Evolutionary conservation across 2,113 vertebrate genomes (phyloP).

Genomic region (Chamaea fasciata): DNA sequence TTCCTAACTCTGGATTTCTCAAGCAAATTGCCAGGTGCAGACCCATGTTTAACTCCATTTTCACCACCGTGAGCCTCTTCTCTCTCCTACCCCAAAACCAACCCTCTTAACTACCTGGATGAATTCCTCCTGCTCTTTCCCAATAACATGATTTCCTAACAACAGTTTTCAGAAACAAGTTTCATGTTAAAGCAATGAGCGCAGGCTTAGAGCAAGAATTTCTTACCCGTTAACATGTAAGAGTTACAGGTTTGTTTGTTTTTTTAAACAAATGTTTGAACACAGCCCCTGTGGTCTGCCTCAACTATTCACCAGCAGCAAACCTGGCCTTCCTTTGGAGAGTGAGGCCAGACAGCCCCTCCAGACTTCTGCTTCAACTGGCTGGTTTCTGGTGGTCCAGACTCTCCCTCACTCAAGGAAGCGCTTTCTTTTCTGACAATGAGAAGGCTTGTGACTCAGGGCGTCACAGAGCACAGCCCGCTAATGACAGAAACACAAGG

Average conservation of each 20-base stretch:
- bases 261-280: slow-evolving; percentile 10
- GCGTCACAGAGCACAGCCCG: neutral
- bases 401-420: neutral
- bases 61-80: neutral
- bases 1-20: neutral
- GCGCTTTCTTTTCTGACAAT: neutral
- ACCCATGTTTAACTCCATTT: neutral
- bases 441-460: neutral
- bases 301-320: neutral
- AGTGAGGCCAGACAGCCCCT: neutral
- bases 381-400: neutral
- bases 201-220: neutral
- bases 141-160: neutral
- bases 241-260: neutral
- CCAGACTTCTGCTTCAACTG: neutral
- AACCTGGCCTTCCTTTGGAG: neutral
- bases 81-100: neutral
- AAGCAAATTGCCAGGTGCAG: neutral
- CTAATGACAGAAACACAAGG: neutral
- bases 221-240: neutral
- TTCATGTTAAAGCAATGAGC: neutral
- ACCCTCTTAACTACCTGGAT: neutral
- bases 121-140: neutral
- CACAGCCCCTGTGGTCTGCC: neutral
- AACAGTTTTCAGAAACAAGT: neutral